Conservation (phyloP, 35 echinoderm and acorn worm genomes). For the Ptychodera flava region DNA sequence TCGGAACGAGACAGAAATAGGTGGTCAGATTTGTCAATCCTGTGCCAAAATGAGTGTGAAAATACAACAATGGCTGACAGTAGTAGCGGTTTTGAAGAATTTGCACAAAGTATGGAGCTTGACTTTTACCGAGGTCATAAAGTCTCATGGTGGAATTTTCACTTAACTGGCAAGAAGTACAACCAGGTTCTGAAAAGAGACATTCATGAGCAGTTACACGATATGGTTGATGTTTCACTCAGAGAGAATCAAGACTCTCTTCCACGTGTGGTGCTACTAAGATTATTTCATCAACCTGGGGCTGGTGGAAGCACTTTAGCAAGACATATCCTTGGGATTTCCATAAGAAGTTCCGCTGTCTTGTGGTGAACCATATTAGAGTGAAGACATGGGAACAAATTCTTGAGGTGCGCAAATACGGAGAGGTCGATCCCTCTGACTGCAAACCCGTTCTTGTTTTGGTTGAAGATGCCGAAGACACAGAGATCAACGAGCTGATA, state of each 20-base stretch:
- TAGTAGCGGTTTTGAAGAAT: no score
- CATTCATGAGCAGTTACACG: conserved; percentile 16
- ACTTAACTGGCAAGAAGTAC: no score
- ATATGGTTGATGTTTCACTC: not conserved
- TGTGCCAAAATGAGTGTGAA: conserved; percentile 65
- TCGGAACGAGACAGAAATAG: conserved; percentile 22
- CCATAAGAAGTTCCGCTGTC: conserved; percentile 37
- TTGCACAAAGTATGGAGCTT: no score
- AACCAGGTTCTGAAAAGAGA: no score
- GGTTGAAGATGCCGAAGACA: no score
- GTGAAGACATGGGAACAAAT: conserved; percentile 35
- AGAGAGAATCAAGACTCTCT: conserved; percentile 10
- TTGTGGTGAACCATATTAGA: conserved; percentile 33
- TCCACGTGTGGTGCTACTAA: not conserved
- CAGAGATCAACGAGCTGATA: conserved; percentile 26
- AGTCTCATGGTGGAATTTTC: conserved; percentile 84
- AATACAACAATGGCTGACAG: no score
- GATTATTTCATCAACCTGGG: conserved; percentile 21
- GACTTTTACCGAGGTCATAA: no score
- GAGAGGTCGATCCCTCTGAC: not conserved
- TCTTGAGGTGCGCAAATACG: conserved; percentile 26
- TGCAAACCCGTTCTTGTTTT: not conserved
- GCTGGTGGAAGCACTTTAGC: conserved; percentile 49
- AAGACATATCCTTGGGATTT: conserved; percentile 42
- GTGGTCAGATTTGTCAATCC: conserved; percentile 52